phyloP scores from a whole-genome alignment of 2,113 vertebrate species.

The Phaethon lepturus region DNA sequence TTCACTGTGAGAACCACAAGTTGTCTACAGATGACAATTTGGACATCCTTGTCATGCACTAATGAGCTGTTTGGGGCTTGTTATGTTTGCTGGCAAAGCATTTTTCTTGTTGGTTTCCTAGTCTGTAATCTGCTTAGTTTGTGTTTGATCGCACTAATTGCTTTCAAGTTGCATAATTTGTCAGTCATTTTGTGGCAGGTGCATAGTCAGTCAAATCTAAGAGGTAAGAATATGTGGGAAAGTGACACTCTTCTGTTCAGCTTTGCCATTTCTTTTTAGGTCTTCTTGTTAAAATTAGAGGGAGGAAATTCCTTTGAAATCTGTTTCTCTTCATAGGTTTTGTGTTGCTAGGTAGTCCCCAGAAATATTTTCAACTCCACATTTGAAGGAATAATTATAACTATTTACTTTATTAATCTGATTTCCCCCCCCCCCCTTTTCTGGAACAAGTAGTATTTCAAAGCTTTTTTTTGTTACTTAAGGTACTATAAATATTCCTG shows the following conservation, averaged over 20 bases:
- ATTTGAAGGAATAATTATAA: not conserved
- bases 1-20: not conserved
- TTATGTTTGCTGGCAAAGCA: not conserved
- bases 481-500: not conserved
- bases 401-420: not conserved
- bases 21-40: not conserved
- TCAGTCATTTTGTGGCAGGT: not conserved
- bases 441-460: not conserved
- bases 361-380: not conserved
- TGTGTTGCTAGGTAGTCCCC: not conserved
- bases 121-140: not conserved
- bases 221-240: not conserved
- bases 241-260: not conserved
- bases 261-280: not conserved
- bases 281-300: not conserved
- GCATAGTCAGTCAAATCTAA: not conserved
- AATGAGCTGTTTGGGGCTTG: not conserved
- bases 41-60: not conserved
- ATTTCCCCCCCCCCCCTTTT: rapidly evolving
- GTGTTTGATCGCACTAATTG: not conserved
- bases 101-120: not conserved
- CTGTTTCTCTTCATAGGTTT: not conserved
- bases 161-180: not conserved
- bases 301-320: not conserved
- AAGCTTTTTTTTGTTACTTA: not conserved